These are phyloP conservation scores for Gadus macrocephalus DNA, from an alignment of 2,113 vertebrate species.

Conservation along the genomic window DNA sequence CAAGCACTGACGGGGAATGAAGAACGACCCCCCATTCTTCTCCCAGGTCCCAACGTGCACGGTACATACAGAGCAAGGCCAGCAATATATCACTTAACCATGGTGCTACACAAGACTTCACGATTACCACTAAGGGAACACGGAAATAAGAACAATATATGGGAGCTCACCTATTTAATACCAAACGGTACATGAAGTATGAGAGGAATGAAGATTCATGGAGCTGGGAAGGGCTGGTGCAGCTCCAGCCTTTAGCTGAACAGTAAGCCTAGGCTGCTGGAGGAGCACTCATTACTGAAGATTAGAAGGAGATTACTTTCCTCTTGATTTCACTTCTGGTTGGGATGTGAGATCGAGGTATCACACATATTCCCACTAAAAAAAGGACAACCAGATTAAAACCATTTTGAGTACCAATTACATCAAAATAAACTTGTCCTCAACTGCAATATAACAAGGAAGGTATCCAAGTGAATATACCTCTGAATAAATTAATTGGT, in stretches of 20 bases:
- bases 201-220: slow-evolving; percentile 55
- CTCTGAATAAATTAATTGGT: no score
- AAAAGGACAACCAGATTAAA: slow-evolving; percentile 35
- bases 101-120: slow-evolving; percentile 13
- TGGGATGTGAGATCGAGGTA: slow-evolving; percentile 47
- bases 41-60: slow-evolving; percentile 5
- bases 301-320: slow-evolving; percentile 54
- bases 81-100: slow-evolving; percentile 22
- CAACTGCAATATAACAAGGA: no score
- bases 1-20: slow-evolving; percentile 24
- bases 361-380: slow-evolving; percentile 51
- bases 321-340: slow-evolving; percentile 63
- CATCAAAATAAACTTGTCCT: not conserved
- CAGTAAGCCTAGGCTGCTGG: slow-evolving; percentile 42
- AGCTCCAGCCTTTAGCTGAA: slow-evolving; percentile 42
- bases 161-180: slow-evolving; percentile 42
- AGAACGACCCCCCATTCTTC: slow-evolving; percentile 19
- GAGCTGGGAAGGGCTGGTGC: slow-evolving; percentile 42
- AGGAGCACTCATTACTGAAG: slow-evolving; percentile 61
- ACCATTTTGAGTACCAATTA: not conserved
- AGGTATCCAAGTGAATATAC: no score
- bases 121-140: slow-evolving; percentile 25
- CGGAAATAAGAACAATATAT: slow-evolving; percentile 17
- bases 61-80: not conserved
- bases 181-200: slow-evolving; percentile 37